A percentile compares a stretch with the other conserved stretches of the same genome.
Evolutionary conservation across 2,888 invertebrate genomes (phyloP).

Genomic region (Hololepta plana): DNA sequence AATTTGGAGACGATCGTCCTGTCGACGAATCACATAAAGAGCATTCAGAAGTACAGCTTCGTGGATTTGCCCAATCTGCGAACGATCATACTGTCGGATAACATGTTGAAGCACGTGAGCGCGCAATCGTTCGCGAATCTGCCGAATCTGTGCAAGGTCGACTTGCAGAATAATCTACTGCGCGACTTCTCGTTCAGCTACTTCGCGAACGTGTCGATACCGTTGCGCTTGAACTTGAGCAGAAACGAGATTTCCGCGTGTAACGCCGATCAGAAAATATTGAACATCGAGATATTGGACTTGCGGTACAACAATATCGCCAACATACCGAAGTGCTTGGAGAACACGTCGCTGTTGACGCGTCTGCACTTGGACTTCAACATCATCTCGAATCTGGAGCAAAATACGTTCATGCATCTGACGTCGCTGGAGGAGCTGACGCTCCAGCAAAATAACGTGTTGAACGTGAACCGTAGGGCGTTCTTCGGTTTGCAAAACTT

Average conservation of each 20-base stretch:
- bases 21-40: conserved; percentile 57
- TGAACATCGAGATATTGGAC: conserved; percentile 52
- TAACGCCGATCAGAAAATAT: conserved; percentile 27
- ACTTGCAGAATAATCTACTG: conserved; percentile 63
- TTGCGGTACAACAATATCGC: conserved; percentile 48
- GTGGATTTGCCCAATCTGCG: conserved; percentile 58
- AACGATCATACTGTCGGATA: conserved; percentile 69
- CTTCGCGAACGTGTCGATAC: conserved; percentile 51
- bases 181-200: conserved; percentile 46
- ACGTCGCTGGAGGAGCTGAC: conserved; percentile 53
- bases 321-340: conserved; percentile 48
- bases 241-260: conserved; percentile 40
- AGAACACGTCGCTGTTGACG: conserved; percentile 43
- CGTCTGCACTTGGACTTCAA: conserved; percentile 60
- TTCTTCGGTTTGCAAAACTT: conserved; percentile 57
- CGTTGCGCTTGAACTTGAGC: conserved; percentile 60
- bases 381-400: conserved; percentile 46
- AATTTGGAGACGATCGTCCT: conserved; percentile 62
- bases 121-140: conserved; percentile 57
- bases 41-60: conserved; percentile 54
- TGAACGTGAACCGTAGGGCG: conserved; percentile 51
- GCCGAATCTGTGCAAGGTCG: conserved; percentile 56
- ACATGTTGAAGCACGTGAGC: conserved; percentile 56
- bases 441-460: conserved; percentile 56
- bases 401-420: conserved; percentile 56